These are phyloP conservation scores for Metridium senile DNA, from an alignment of 92 coral and sea anemone species.

Conservation along the genomic window DNA sequence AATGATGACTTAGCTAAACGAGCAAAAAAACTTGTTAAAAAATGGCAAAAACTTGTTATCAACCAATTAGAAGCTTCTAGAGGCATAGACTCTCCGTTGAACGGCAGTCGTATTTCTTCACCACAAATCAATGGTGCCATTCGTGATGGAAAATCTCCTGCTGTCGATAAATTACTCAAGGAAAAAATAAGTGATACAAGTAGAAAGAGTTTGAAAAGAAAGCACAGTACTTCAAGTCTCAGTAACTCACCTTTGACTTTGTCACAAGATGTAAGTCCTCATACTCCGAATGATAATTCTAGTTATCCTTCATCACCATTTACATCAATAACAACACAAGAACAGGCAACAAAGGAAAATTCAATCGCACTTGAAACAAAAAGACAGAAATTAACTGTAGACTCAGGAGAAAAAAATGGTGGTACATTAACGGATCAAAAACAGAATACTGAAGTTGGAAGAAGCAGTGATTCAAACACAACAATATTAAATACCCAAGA, in stretches of 20 bases:
- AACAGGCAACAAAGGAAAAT: slow-evolving; percentile 4
- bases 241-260: slow-evolving; percentile 74
- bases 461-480: background rate
- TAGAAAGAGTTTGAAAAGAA: slow-evolving; percentile 80
- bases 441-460: background rate
- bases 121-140: slow-evolving; percentile 91
- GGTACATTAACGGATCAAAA: slow-evolving; percentile 1
- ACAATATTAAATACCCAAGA: background rate
- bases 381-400: slow-evolving; percentile 16
- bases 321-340: slow-evolving; percentile 28
- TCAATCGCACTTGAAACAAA: background rate
- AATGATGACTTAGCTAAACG: slow-evolving; percentile 91
- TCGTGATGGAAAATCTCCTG: slow-evolving; percentile 65
- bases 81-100: slow-evolving; percentile 85
- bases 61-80: slow-evolving; percentile 89
- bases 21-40: slow-evolving; percentile 96
- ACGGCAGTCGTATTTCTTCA: slow-evolving; percentile 83
- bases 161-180: slow-evolving; percentile 67
- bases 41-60: slow-evolving; percentile 93
- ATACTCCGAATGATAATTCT: slow-evolving; percentile 12
- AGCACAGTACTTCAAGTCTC: slow-evolving; percentile 75
- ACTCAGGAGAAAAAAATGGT: slow-evolving; percentile 5
- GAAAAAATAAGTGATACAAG: slow-evolving; percentile 63
- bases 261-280: slow-evolving; percentile 61
- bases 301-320: slow-evolving; percentile 13